Base-by-base conservation (phyloP, 2,113 vertebrate genomes). In the Trichomycterus rosablanca region DNA sequence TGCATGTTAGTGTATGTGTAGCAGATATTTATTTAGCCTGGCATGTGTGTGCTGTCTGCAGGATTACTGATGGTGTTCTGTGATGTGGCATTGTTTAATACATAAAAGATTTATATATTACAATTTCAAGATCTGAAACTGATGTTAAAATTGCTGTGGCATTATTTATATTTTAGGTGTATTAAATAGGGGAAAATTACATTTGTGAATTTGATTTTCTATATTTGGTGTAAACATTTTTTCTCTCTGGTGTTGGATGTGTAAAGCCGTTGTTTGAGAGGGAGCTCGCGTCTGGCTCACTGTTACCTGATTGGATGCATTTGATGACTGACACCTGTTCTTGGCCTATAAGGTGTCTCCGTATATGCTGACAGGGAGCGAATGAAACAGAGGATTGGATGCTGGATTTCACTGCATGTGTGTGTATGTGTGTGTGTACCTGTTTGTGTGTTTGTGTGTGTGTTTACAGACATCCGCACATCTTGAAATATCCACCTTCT, bases 391-490 rank as follows among this genome's bases (percentile, higher is more conserved):
- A 10, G 32, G 67, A 80, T 74, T 82, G 75, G 78, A 67, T 59
- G 74, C 55, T 66, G 60, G 46, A 2, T 35, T 7, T 49, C 24
- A 49, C 23, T 43, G n/a, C n/a, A n/a, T n/a, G 35, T 63, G 52
- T 44, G 52, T 63, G 44, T 35, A 51, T 32, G 51, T 61, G 66
- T 55, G 59, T 22, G 59, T 35, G 18, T 44, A 56, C 35, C 46
- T 45, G 56, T 60, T 26, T 60, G 65, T 45, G 53, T 50, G 43
- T 52, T 14, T 48, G 28, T 52, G 28, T 52, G 42, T 50, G 48
- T 76, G 66, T 80, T 81, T 76, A 67, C 73, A 67, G 73, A 74
- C 58, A 70, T 43, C 57, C 52, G 44, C 68, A 58, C 24, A 46
- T 44, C 72, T 62, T 23, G 42, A 59, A 68, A 68, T 50, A 59